Conservation (phyloP, 1,140 invertebrate genomes). For the Halotydeus destructor region DNA sequence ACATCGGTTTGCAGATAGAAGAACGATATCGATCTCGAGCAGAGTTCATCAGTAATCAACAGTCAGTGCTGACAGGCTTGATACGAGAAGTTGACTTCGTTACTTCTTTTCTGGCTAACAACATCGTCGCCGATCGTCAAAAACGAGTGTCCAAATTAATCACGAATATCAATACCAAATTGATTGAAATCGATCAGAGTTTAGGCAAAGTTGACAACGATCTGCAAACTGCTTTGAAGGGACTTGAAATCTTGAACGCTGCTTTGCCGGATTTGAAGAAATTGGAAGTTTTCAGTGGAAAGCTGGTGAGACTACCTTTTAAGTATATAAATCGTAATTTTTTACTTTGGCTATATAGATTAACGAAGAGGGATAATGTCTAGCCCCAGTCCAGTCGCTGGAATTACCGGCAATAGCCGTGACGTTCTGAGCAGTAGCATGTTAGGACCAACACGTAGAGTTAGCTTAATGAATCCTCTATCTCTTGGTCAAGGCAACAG, state of each 20-base stretch:
- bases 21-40: slow-evolving; percentile 1
- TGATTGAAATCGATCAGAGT: slow-evolving; percentile 5
- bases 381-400: not conserved
- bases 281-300: slow-evolving; percentile 5
- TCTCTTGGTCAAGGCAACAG: not conserved
- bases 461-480: not conserved
- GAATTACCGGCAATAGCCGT: not conserved
- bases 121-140: slow-evolving; percentile 4
- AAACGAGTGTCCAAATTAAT: slow-evolving; percentile 8
- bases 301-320: not conserved
- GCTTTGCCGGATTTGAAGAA: slow-evolving; percentile 3
- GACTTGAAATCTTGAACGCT: slow-evolving; percentile 7
- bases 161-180: slow-evolving; percentile 6
- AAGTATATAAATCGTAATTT: not conserved
- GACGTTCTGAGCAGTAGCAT: not conserved
- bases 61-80: not conserved
- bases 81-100: slow-evolving; percentile 6
- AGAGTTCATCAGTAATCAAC: slow-evolving; percentile 3
- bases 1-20: slow-evolving; percentile 8
- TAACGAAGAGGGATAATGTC: too few species aligned
- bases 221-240: slow-evolving; percentile 1
- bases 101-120: not conserved
- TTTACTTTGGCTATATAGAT: too few species aligned
- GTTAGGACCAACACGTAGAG: not conserved
- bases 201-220: slow-evolving; percentile 8